Evolutionary conservation across 1,140 invertebrate species (phyloP).

Genomic region (Drosophila funebris): DNA sequence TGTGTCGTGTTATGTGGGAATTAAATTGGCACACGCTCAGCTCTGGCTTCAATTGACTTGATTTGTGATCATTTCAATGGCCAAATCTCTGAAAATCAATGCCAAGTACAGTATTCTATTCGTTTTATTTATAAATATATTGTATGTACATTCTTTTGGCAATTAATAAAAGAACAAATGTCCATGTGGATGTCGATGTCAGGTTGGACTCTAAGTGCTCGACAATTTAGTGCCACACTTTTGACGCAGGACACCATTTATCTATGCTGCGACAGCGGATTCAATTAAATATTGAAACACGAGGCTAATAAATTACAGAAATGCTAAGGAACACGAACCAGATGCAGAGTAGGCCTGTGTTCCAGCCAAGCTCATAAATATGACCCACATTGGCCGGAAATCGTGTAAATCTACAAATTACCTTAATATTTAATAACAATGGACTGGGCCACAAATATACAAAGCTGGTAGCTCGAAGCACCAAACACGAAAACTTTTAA

Average conservation of each 20-base stretch:
- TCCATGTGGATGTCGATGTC: slow-evolving; percentile 18
- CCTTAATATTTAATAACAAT: slow-evolving; percentile 76
- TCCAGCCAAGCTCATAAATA: slow-evolving; percentile 58
- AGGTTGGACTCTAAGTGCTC: slow-evolving; percentile 33
- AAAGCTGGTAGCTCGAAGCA: background rate
- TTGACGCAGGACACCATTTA: slow-evolving; percentile 54
- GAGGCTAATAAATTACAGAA: slow-evolving; percentile 65
- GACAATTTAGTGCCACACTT: slow-evolving; percentile 60
- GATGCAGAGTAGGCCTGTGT: too few species aligned
- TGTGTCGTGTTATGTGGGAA: background rate
- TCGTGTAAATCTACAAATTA: slow-evolving; percentile 78
- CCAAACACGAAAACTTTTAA: slow-evolving; percentile 44
- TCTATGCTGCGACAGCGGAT: slow-evolving; percentile 68
- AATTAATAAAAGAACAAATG: slow-evolving; percentile 66
- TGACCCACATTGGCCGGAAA: slow-evolving; percentile 58
- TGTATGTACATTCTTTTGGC: slow-evolving; percentile 16
- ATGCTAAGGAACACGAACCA: slow-evolving; percentile 18
- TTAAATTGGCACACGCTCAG: background rate
- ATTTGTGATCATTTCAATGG: background rate
- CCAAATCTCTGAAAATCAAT: background rate
- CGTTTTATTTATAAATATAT: slow-evolving; percentile 19
- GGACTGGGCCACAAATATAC: slow-evolving; percentile 12
- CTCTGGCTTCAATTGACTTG: background rate
- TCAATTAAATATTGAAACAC: slow-evolving; percentile 77
- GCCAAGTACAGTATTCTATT: background rate